A percentile compares a stretch with the other conserved stretches of the same genome.
These are phyloP conservation scores for Bolborhynchus lineola DNA, from an alignment of 2,113 vertebrate species.

Conservation along the genomic window DNA sequence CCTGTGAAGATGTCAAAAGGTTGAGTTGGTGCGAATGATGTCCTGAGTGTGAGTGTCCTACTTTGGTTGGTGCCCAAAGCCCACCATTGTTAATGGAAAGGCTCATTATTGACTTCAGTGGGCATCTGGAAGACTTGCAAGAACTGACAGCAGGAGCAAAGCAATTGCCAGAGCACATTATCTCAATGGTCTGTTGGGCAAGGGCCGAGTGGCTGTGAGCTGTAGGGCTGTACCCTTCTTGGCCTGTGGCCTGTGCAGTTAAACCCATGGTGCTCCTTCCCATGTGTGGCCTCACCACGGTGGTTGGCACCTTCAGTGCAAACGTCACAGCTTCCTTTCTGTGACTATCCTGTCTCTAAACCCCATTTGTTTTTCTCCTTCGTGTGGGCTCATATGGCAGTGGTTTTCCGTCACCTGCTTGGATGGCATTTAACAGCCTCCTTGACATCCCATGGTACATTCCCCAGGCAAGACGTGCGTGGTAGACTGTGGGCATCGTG, in stretches of 20 bases:
- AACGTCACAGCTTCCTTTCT: neutral
- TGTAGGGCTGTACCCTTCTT: rapidly evolving
- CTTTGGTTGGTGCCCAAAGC: neutral
- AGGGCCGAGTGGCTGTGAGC: neutral
- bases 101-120: neutral
- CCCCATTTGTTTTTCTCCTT: neutral
- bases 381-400: rapidly evolving
- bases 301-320: rapidly evolving
- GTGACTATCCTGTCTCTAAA: neutral
- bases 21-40: neutral
- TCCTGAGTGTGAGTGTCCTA: neutral
- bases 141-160: neutral
- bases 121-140: neutral
- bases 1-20: rapidly evolving
- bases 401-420: neutral
- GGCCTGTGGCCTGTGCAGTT: neutral
- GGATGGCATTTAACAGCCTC: neutral
- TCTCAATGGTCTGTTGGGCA: neutral
- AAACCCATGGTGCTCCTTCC: neutral
- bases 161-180: neutral
- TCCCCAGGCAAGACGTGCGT: rapidly evolving
- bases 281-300: rapidly evolving
- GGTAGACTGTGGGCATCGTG: rapidly evolving
- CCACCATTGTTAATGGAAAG: rapidly evolving
- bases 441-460: rapidly evolving